Base-by-base conservation (phyloP, 2,113 vertebrate species). In the Cephalopholis sonnerati region DNA sequence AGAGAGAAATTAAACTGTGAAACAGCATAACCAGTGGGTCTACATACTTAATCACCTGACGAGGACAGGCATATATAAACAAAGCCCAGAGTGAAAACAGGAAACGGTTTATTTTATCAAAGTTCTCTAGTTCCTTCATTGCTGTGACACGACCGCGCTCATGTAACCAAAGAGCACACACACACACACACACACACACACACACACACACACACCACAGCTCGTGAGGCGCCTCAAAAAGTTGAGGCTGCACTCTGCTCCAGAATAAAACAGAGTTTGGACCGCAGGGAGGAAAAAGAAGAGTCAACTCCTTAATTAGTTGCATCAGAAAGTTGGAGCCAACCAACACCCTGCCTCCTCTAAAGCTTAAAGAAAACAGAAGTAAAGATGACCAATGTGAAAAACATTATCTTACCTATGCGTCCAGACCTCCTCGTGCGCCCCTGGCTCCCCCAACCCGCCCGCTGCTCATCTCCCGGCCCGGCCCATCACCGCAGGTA, bases 381-480 rank as follows among this genome's bases (percentile, higher is more conserved):
- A 67, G 46, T 17, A 7, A n/a, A 27, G 7, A 20, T 17, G 29
- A 51, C 24, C 4, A 46, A 4, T 59, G n/a, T 1, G 17, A 55
- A 79, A 24, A 27, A 1, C 0, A 51, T 18, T 0, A 20, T 54
- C 3, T 74, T 84, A 93, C 93, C 91, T 91, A 6, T 27, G 88
- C 39, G 87, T 83, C 71, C 82, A 79, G 85, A 87, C 22, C 77
- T 85, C 84, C 82, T 87, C 74, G 54, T 55, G 77, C 84, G 44
- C 78, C 48, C 48, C 72, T 80, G 17, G 74, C 51, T 66, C 71
- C 87, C 41, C 72, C 77, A 67, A 86, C 55, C 80, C 44, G 65
- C 1, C 81, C 69, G 77, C 87, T 64, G 76, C 82, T 93, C 88
- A 93, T 83, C 79, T 87, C 84, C 61, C 2, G 7, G 36, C 5